Base-by-base conservation (phyloP, 2,888 invertebrate genomes). In the Stenoptilia bipunctidactyla region DNA sequence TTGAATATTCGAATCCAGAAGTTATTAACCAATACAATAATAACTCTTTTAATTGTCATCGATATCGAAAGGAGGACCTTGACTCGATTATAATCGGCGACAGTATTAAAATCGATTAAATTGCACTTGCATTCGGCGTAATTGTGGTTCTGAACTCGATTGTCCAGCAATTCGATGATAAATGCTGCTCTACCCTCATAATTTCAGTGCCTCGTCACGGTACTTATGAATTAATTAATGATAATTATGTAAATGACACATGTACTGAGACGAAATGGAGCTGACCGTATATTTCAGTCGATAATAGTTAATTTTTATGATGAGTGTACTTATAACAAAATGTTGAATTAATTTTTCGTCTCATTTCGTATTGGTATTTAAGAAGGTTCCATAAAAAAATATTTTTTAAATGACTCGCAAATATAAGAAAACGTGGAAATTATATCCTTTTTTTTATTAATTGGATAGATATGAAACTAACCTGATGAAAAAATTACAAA, bases 221-320 rank as follows among this genome's bases (percentile, higher is more conserved):
- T 66, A 45, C 49, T 59, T 62, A 58, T 49, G 43, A 54, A 61
- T 64, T 73, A 72, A 75, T 73, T 63, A 66, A 53, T 55, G 50
- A 61, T 64, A 66, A 73, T 75, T 66, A 73, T 68, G 65, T 57
- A 72, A 73, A 73, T 71, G 60, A 59, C 54, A 56, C 48, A 50
- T 48, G 49, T 43, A 49, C 45, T 46, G 45, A 43, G 43, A 48
- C 47, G 51, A 52, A 27, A 27, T 27, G 27, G 8, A 14, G 15
- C 15, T 34, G 27, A 25, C 9, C 15, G 40, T 38, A 40, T 20
- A 10, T 30, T 30, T 30, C 30, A 30, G 30, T 30, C 25, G 25
- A 25, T 25, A 9, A 25, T 25, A 25, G 25, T 25, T 25, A 30
- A 30, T 30, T 30, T 30, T 30, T 30, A 30, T 30, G 30, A 30